A percentile compares a stretch with the other conserved stretches of the same genome.
These are phyloP conservation scores for Stomorhina lunata DNA, from an alignment of 2,888 invertebrate genomes.

Conservation along the genomic window DNA sequence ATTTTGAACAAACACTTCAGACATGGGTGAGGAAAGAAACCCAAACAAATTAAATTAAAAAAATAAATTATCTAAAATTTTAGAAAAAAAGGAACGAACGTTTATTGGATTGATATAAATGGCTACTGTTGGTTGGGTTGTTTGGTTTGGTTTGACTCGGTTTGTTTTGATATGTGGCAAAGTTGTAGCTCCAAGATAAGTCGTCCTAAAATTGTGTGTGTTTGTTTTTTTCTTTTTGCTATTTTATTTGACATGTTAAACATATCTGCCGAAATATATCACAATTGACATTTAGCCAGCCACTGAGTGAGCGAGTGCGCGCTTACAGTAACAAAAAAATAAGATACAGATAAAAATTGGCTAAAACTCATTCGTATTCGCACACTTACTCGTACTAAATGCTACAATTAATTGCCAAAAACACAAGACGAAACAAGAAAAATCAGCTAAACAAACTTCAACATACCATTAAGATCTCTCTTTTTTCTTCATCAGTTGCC, in stretches of 20 bases:
- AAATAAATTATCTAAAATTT: background rate
- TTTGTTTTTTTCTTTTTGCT: too few species aligned
- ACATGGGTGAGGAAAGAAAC: constrained; percentile 13
- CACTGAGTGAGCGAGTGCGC: constrained; percentile 50
- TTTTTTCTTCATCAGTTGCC: constrained; percentile 6
- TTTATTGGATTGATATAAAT: background rate
- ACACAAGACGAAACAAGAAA: constrained; percentile 13
- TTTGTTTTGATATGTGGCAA: background rate
- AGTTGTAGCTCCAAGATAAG: constrained; percentile 20
- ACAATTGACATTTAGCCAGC: constrained; percentile 65
- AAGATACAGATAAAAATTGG: background rate
- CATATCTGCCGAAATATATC: constrained; percentile 66
- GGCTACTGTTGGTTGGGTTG: constrained; percentile 13
- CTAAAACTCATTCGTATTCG: background rate
- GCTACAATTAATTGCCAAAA: constrained; percentile 57
- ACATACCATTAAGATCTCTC: constrained; percentile 49
- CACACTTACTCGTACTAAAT: constrained; percentile 40
- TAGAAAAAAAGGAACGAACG: background rate
- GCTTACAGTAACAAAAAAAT: background rate
- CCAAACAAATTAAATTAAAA: constrained; percentile 54
- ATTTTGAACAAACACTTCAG: constrained; percentile 39
- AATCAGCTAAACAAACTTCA: too few species aligned
- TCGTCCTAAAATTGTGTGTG: constrained; percentile 39
- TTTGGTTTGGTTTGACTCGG: background rate
- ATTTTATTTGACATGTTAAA: constrained; percentile 65